Conservation (phyloP, 92 coral and sea anemone genomes). For the Virgularia gustaviana region DNA sequence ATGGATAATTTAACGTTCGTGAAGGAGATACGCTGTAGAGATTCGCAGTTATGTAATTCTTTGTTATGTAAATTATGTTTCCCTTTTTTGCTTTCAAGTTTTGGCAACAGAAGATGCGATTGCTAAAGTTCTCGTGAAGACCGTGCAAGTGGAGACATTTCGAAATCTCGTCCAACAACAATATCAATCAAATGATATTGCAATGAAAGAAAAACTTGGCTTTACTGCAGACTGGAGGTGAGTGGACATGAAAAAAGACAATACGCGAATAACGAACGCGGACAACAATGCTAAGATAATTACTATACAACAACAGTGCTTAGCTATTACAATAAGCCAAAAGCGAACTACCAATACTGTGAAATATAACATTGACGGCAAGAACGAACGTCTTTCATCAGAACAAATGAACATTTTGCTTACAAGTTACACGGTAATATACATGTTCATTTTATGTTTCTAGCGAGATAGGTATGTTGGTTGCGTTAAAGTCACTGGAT, state of each 20-base stretch:
- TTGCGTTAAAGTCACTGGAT: constrained; percentile 75
- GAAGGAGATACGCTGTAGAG: background rate
- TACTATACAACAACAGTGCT: too few species aligned
- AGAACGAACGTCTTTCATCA: too few species aligned
- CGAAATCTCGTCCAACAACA: constrained; percentile 25
- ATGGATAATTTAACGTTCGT: background rate
- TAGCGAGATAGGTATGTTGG: constrained; percentile 77
- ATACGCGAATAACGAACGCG: background rate
- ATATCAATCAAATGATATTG: constrained; percentile 21
- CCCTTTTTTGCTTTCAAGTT: background rate
- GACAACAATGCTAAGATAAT: too few species aligned
- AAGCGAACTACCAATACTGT: too few species aligned
- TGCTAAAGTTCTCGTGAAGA: background rate
- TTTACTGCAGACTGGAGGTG: constrained; percentile 38
- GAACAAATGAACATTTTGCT: too few species aligned
- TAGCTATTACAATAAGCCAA: too few species aligned
- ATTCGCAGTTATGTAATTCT: background rate
- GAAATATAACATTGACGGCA: too few species aligned
- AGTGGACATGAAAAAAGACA: background rate
- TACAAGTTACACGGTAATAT: too few species aligned
- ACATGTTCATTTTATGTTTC: too few species aligned
- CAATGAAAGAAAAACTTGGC: constrained; percentile 19
- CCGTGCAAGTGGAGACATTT: background rate
- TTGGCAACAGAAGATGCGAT: constrained; percentile 13
- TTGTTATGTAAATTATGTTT: background rate